Base-by-base conservation (phyloP, 2,113 vertebrate species). In the Garra rufa region DNA sequence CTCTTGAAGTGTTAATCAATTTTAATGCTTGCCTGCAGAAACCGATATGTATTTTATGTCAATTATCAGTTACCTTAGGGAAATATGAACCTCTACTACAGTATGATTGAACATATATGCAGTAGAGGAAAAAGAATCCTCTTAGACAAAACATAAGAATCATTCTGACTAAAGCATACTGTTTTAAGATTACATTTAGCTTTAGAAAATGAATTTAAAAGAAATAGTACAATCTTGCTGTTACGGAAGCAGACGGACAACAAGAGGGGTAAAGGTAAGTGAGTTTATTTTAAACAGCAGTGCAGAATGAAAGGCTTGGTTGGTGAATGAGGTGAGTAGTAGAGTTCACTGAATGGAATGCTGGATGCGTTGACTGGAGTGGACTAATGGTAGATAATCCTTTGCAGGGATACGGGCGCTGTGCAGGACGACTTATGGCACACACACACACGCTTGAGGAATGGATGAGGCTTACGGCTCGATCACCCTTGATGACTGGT, bases 1-100 rank as follows among this genome's bases (percentile, higher is more conserved):
- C 61, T 19, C 41, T n/a, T 67, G 59, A n/a, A 67, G 78, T 34
- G 78, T 67, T 67, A 34, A 81, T 67, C 61, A 38, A 21, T 67
- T 81, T 30, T 44, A 67, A 48, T 50, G 26, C 78, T 67, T 46
- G 61, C 10, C 6, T 81, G 24, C 41, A 34, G 76, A n/a, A 43
- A 61, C 34, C 24, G 19, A 61, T 78, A 61, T 26, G 24, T 46
- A 67, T 81, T 50, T 67, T 28, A 78, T 44, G 38, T 78, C 38
- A 61, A 78, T 78, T 61, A 78, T 10, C 13, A 78, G n/a, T 52
- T 61, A 19, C 76, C 41, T 28, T 78, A 24, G 55, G 55, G 55
- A 48, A 50, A 81, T 81, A 15, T 34, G 44, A 81, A 50, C 7
- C 26, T 13, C n/a, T 19, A 65, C 38, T 6, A 59, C 30, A 26